These are phyloP conservation scores for Eulemur mongoz DNA, from an alignment of 2,797 vertebrate species.

Conservation along the genomic window DNA sequence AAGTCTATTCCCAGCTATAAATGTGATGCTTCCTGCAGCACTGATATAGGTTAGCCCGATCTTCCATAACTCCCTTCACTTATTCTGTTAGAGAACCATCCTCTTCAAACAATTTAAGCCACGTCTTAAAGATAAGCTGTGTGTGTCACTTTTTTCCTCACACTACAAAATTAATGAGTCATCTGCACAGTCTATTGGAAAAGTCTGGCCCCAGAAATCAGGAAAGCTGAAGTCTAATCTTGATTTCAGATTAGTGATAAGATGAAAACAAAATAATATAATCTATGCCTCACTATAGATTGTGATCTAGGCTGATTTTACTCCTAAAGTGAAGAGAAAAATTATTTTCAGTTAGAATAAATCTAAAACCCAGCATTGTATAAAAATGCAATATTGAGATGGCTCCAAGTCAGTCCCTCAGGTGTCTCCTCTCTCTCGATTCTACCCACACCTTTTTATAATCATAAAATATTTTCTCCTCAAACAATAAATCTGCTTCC, in stretches of 20 bases:
- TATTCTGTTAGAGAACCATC: neutral
- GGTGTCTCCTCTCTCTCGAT: neutral
- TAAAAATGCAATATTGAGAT: neutral
- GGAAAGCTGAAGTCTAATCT: neutral
- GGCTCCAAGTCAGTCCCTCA: neutral
- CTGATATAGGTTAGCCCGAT: neutral
- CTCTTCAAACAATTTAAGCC: neutral
- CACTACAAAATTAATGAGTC: neutral
- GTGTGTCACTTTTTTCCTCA: neutral
- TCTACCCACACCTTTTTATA: neutral
- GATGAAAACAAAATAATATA: slow-evolving; percentile 12
- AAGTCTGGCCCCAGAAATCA: neutral
- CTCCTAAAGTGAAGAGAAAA: neutral
- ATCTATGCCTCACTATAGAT: neutral
- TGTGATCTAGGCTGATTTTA: neutral
- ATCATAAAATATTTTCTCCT: neutral
- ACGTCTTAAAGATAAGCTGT: neutral
- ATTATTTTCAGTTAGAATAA: neutral
- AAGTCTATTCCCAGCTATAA: neutral
- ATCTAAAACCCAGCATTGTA: neutral
- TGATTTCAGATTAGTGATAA: slow-evolving; percentile 37
- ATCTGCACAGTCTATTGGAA: neutral
- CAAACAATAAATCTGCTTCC: neutral
- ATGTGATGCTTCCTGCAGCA: neutral
- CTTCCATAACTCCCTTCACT: neutral